Evolutionary conservation across 2,888 invertebrate species (phyloP), one percentile per base, ranked within the genome.

Genomic region (Brachynemurus nebulosus): DNA sequence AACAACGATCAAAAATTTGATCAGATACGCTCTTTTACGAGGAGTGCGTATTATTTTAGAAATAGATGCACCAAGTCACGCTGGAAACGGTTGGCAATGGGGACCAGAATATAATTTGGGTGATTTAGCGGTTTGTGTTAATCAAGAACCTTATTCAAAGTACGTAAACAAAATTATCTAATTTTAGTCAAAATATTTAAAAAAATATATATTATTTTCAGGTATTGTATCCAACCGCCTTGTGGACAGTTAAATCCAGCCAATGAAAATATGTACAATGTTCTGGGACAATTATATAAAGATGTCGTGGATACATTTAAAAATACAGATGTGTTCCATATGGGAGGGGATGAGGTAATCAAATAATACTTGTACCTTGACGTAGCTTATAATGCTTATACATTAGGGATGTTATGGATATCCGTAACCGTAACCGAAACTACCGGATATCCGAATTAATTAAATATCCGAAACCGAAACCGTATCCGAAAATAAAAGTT

Each of bases 1-100:
- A 1, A 63, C 68, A 27, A 80, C 86, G 50, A 72, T 85, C 4
- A 58, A 66, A 23, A 66, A 73, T n/a, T 65, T 93, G 42, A 72
- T 86, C 1, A 69, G 74, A 23, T 91, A 86, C 60, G 92, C 86
- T 0, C 72, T 78, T 49, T 60, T 76, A 2, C 71, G 91, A 33
- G 95, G 93, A 2, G 77, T 95, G 4, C 71, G 90, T 27, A 76
- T 93, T 0, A 70, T 95, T 20, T 75, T 92, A 9, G 95, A 95
- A 68, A 76, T 92, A 27, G 92, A 92, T 62, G 80, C 86, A 5
- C 93, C 93, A 0, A 81, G 89, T 2, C 89, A 90, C 60, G 78
- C 84, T 1, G 85, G 85, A 18, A 80, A 78, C 50, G 89, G 88
- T 1, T 89, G 88, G 86, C 82, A 86, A 58, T 85, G 86, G 85